Conservation (phyloP, 1,140 invertebrate genomes). For the Wasmannia auropunctata region DNA sequence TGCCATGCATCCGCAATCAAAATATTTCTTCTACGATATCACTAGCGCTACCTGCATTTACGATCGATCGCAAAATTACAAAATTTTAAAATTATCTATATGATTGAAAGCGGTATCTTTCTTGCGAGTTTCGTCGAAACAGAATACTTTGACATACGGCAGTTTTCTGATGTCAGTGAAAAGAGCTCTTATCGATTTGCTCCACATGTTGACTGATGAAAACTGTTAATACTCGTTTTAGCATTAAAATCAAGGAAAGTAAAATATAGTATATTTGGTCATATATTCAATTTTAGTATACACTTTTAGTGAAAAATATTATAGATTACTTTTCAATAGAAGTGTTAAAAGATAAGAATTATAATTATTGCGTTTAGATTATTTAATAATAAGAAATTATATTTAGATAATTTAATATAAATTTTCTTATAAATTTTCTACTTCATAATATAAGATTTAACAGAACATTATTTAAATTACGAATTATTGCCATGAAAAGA, state of each 20-base stretch:
- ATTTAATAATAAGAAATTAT: too few species aligned
- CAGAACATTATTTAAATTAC: too few species aligned
- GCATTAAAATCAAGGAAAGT: neutral
- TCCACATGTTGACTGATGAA: neutral
- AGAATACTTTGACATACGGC: too few species aligned
- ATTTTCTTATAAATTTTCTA: too few species aligned
- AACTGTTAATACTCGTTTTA: neutral
- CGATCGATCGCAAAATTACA: slow-evolving; percentile 8
- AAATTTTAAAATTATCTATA: neutral
- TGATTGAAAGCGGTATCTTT: neutral
- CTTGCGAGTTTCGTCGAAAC: neutral
- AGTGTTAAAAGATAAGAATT: too few species aligned
- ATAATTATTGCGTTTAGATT: too few species aligned
- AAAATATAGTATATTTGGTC: neutral
- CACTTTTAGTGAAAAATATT: too few species aligned
- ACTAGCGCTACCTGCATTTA: neutral
- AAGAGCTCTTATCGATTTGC: neutral
- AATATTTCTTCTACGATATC: neutral
- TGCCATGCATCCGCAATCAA: too few species aligned
- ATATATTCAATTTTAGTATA: neutral
- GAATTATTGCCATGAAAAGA: too few species aligned
- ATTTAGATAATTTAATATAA: too few species aligned
- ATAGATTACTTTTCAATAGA: too few species aligned
- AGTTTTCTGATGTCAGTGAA: neutral
- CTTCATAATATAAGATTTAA: too few species aligned